Base-by-base conservation (phyloP, 2,888 invertebrate genomes). In the Dryocosmus kuriphilus region DNA sequence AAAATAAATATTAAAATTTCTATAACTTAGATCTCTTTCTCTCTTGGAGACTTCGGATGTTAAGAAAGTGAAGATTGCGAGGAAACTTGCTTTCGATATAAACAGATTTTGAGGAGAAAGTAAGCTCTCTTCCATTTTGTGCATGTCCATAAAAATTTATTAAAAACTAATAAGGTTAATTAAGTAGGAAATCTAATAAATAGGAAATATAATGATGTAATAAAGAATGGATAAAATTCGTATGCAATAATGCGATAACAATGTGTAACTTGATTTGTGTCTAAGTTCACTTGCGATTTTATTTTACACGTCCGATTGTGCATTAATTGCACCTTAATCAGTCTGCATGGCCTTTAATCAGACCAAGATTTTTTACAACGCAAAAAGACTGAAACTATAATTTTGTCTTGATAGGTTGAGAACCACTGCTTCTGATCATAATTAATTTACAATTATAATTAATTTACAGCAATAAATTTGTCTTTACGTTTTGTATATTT, bases 1-100 rank as follows among this genome's bases (percentile, higher is more conserved):
- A 6, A 38, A 38, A 7, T 38, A 9, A 0, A 8, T 38, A 19
- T 57, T 3, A 57, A 57, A 57, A 24, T 24, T 55, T 22, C 9
- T 22, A n/a, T 5, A 55, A n/a, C 11, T 6, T n/a, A 19, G 38
- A 74, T 57, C 51, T 77, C 27, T 55, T 35, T 24, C n/a, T n/a
- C n/a, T n/a, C n/a, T 75, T 74, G 55, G 60, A 46, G 65, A 80
- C 75, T 76, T 74, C 75, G 63, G 78, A 65, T 77, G 77, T 75
- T 79, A 77, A 55, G 63, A 78, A 81, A 82, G 79, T 60, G 46
- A 55, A 16, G 41, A 67, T 27, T 30, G 24, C 8, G 41, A 71
- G 32, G 51, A 32, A 55, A 51, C 46, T 51, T 71, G 30, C 32
- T 30, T 51, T 51, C 19, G 51, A 55, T 71, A 71, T 22, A 71